Conservation (phyloP, 2,113 vertebrate species). For the Mellivora capensis region DNA sequence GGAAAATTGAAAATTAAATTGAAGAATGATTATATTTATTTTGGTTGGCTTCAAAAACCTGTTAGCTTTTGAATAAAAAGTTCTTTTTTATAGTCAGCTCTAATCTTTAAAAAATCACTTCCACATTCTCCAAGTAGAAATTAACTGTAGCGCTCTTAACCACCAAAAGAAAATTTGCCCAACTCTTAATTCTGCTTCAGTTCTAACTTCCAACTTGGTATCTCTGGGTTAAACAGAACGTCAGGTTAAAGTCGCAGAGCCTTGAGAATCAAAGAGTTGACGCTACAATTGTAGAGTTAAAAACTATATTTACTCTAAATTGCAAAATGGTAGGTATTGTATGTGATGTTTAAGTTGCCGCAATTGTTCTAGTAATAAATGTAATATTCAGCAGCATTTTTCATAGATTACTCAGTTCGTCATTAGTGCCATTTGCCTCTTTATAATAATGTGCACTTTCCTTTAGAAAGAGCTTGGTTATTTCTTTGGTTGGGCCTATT, state of each 20-base stretch:
- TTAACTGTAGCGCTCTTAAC: background rate
- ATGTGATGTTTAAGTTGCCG: slow-evolving; percentile 80
- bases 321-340: slow-evolving; percentile 82
- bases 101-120: background rate
- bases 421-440: slow-evolving; percentile 81
- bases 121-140: background rate
- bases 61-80: background rate
- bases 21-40: background rate
- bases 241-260: slow-evolving; percentile 73
- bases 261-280: slow-evolving; percentile 54
- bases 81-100: background rate
- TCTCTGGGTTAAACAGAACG: slow-evolving; percentile 65
- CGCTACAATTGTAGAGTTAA: slow-evolving; percentile 70
- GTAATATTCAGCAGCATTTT: slow-evolving; percentile 82
- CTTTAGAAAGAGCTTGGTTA: slow-evolving; percentile 85
- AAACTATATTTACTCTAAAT: slow-evolving; percentile 83
- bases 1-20: slow-evolving; percentile 30
- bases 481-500: slow-evolving; percentile 88
- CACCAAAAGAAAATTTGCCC: background rate
- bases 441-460: slow-evolving; percentile 82
- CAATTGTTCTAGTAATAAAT: slow-evolving; percentile 87
- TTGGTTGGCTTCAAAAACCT: slow-evolving; percentile 5
- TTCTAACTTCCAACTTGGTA: background rate
- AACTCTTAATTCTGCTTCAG: slow-evolving; percentile 32
- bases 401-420: slow-evolving; percentile 82